Evolutionary conservation across 1,140 invertebrate species (phyloP).

Genomic region (Drosophila grimshawi): DNA sequence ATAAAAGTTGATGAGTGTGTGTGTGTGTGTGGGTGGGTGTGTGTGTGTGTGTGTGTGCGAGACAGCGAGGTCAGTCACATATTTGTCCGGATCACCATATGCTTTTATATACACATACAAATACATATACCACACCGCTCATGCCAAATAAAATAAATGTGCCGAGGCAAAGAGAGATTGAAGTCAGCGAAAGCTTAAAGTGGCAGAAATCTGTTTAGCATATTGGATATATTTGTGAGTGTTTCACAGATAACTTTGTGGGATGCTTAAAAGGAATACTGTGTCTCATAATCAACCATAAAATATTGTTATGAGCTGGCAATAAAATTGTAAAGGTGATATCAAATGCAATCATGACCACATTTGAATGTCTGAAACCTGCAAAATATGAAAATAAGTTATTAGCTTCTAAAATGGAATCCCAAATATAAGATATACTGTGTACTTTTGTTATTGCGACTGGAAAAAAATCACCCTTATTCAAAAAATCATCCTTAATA

Average conservation of each 20-base stretch:
- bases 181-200: slow-evolving; percentile 24
- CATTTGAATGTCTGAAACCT: neutral
- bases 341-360: slow-evolving; percentile 9
- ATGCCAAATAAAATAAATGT: slow-evolving; percentile 45
- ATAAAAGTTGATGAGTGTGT: slow-evolving; percentile 33
- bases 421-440: too few relatives aligned
- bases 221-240: neutral
- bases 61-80: slow-evolving; percentile 42
- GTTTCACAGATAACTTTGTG: neutral
- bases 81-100: slow-evolving; percentile 12
- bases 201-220: neutral
- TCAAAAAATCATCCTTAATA: too few relatives aligned
- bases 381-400: neutral
- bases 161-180: slow-evolving; percentile 20
- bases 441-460: too few relatives aligned
- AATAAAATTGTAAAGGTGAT: slow-evolving; percentile 30
- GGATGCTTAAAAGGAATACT: slow-evolving; percentile 20
- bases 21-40: slow-evolving; percentile 11
- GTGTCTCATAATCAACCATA: slow-evolving; percentile 29
- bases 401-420: too few relatives aligned
- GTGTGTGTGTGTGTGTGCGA: neutral
- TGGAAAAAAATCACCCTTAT: too few relatives aligned
- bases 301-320: slow-evolving; percentile 19
- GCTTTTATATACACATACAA: slow-evolving; percentile 14
- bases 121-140: slow-evolving; percentile 9